A percentile compares a stretch with the other conserved stretches of the same genome.
phyloP scores from a whole-genome alignment of 2,113 vertebrate species.

The Aviceda subcristata region DNA sequence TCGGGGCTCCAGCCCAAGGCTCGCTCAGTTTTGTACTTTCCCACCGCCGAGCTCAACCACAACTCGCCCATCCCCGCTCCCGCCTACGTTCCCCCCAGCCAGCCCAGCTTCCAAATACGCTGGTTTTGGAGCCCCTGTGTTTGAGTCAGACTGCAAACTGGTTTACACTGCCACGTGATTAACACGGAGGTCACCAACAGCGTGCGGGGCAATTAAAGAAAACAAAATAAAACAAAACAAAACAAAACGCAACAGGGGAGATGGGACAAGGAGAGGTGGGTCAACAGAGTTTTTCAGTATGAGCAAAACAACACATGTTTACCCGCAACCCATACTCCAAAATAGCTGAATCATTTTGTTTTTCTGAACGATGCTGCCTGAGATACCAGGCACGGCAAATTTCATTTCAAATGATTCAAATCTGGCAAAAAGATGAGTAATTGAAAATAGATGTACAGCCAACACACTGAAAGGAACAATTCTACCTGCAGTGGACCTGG shows the following conservation, averaged over 20 bases:
- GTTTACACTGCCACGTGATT: neutral
- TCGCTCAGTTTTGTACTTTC: neutral
- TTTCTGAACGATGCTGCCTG: neutral
- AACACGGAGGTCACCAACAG: neutral
- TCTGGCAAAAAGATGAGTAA: neutral
- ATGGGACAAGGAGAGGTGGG: neutral
- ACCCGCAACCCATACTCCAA: neutral
- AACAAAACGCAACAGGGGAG: neutral
- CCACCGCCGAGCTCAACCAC: neutral
- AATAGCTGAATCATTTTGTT: constrained; percentile 29
- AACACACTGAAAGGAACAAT: neutral
- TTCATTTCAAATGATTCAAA: neutral
- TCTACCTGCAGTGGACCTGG: neutral
- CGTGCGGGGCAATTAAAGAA: neutral
- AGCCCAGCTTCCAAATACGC: neutral
- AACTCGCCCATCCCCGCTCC: neutral
- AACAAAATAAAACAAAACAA: neutral
- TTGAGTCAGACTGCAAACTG: neutral
- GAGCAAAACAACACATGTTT: constrained; percentile 54
- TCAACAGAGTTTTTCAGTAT: neutral
- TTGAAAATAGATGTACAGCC: neutral
- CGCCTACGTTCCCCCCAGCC: neutral
- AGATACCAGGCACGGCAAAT: neutral
- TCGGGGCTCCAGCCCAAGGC: neutral
- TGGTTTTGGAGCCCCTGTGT: neutral